Evolutionary conservation across 2,888 invertebrate genomes (phyloP).

Genomic region (Ormyrus pomaceus): DNA sequence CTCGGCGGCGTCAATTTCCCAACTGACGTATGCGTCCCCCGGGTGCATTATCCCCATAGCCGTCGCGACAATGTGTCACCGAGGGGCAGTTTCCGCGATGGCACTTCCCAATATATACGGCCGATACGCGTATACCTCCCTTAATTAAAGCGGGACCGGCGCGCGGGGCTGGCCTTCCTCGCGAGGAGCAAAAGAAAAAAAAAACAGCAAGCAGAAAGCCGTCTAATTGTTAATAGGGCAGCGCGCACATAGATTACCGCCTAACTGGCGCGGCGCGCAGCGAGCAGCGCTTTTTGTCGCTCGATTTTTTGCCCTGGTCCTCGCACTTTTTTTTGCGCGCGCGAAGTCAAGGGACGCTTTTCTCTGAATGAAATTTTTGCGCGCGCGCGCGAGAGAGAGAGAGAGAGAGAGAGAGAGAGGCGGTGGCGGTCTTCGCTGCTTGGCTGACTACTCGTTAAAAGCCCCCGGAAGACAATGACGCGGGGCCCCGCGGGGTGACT

Average conservation of each 20-base stretch:
- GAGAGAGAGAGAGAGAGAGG: background rate
- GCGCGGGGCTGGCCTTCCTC: background rate
- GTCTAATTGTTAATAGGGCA: conserved; percentile 60
- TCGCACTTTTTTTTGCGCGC: conserved; percentile 24
- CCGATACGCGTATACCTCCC: conserved; percentile 47
- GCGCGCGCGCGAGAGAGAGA: too few relatives aligned
- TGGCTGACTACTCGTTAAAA: conserved; percentile 56
- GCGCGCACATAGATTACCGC: conserved; percentile 30
- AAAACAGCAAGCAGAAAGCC: conserved; percentile 59
- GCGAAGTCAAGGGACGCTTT: conserved; percentile 54
- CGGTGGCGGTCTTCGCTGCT: conserved; percentile 7
- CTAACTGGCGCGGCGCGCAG: conserved; percentile 32
- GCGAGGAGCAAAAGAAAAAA: conserved; percentile 59
- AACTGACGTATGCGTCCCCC: conserved; percentile 45
- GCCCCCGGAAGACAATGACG: conserved; percentile 60
- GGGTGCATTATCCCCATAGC: conserved; percentile 35
- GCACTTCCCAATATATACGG: conserved; percentile 44
- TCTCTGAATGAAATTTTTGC: conserved; percentile 43
- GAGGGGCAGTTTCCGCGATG: conserved; percentile 55
- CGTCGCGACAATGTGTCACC: conserved; percentile 30
- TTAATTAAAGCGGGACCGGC: conserved; percentile 54
- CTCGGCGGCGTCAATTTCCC: conserved; percentile 20
- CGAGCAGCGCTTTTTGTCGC: conserved; percentile 33
- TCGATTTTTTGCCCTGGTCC: conserved; percentile 6
- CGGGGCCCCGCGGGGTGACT: conserved; percentile 63